phyloP scores from a whole-genome alignment of 2,113 vertebrate species.

The Paedocypris sp. region DNA sequence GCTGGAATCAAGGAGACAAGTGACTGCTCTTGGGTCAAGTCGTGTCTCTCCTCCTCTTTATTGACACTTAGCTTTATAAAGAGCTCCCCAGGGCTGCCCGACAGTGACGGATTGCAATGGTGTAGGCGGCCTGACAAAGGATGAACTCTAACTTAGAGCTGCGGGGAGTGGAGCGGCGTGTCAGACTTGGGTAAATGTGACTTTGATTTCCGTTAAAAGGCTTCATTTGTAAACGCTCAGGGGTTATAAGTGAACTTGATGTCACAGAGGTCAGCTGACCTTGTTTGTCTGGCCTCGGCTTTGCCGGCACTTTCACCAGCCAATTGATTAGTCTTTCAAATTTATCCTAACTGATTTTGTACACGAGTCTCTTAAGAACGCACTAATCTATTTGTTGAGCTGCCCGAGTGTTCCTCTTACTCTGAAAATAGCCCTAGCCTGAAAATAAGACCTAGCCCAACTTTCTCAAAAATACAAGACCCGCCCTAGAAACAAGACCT shows the following conservation, averaged over 20 bases:
- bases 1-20: constrained; percentile 45
- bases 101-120: constrained; percentile 39
- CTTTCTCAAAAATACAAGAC: too few relatives aligned
- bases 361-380: too few relatives aligned
- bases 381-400: too few relatives aligned
- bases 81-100: constrained; percentile 39
- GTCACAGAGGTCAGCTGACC: not conserved
- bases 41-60: constrained; percentile 60
- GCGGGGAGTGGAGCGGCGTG: not conserved
- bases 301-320: not conserved
- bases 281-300: not conserved
- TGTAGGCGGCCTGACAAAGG: constrained; percentile 2
- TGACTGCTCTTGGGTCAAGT: constrained; percentile 51
- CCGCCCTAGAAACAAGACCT: too few relatives aligned
- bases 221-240: constrained; percentile 35
- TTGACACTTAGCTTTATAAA: constrained; percentile 69
- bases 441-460: too few relatives aligned
- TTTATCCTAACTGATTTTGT: not conserved
- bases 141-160: constrained; percentile 18
- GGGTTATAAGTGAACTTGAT: not conserved
- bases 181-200: constrained; percentile 30
- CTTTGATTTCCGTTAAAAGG: constrained; percentile 49
- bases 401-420: too few relatives aligned
- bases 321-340: not conserved
- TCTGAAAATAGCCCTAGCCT: too few relatives aligned